Evolutionary conservation across 2,888 invertebrate genomes (phyloP).

Genomic region (Bembecia ichneumoniformis): DNA sequence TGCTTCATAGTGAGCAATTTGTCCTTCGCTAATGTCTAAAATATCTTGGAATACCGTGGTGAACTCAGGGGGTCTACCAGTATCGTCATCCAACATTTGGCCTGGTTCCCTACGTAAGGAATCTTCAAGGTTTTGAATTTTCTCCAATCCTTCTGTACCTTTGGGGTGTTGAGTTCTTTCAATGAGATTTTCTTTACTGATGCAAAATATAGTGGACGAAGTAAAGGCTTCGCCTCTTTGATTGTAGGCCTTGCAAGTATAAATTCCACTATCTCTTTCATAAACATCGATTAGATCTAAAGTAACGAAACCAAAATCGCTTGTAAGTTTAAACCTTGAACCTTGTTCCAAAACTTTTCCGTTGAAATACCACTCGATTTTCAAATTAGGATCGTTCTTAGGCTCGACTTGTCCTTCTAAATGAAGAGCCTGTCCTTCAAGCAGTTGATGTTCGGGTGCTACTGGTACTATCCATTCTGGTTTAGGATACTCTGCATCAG

Average conservation of each 20-base stretch:
- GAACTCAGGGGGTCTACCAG: slow-evolving; percentile 89
- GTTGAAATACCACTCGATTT: slow-evolving; percentile 95
- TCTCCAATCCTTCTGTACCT: slow-evolving; percentile 92
- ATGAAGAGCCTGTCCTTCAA: slow-evolving; percentile 89
- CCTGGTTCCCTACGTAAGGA: slow-evolving; percentile 82
- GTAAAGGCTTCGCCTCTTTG: slow-evolving; percentile 93
- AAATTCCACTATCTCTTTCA: slow-evolving; percentile 93
- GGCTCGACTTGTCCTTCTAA: slow-evolving; percentile 96
- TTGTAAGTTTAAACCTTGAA: slow-evolving; percentile 91
- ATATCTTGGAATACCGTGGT: slow-evolving; percentile 89
- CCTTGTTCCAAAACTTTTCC: slow-evolving; percentile 90
- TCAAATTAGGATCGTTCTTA: slow-evolving; percentile 90
- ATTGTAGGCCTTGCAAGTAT: slow-evolving; percentile 92
- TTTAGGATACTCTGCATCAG: slow-evolving; percentile 85
- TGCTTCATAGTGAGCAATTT: slow-evolving; percentile 98
- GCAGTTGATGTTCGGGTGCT: slow-evolving; percentile 82
- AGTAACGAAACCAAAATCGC: slow-evolving; percentile 97
- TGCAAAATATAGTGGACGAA: slow-evolving; percentile 88
- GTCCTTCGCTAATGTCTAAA: slow-evolving; percentile 90
- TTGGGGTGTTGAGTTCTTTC: slow-evolving; percentile 95
- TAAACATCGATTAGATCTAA: slow-evolving; percentile 93
- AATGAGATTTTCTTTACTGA: slow-evolving; percentile 85
- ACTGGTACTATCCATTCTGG: slow-evolving; percentile 90
- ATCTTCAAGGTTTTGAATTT: slow-evolving; percentile 92
- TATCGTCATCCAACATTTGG: slow-evolving; percentile 78